phyloP scores from a whole-genome alignment of 2,888 invertebrate species.

The Heliothis peltigera region DNA sequence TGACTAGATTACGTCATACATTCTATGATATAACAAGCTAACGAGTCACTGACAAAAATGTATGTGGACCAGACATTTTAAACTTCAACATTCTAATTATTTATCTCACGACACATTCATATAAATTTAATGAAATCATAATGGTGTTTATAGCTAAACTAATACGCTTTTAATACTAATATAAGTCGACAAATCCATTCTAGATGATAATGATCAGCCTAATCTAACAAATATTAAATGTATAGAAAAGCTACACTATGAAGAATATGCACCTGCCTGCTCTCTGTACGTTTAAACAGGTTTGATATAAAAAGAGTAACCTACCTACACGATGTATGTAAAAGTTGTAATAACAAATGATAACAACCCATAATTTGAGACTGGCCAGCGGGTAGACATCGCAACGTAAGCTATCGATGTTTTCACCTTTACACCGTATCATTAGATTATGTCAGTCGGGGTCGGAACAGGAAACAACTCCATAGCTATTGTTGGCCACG shows the following conservation, averaged over 20 bases:
- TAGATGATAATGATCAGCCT: too few relatives aligned
- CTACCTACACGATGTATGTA: background rate
- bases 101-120: background rate
- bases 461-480: conserved; percentile 53
- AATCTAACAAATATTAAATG: too few relatives aligned
- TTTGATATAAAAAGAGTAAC: conserved; percentile 5
- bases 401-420: conserved; percentile 36
- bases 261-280: background rate
- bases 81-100: conserved; percentile 1
- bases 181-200: too few relatives aligned
- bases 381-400: conserved; percentile 13
- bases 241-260: too few relatives aligned
- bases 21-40: conserved; percentile 8
- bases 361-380: conserved; percentile 46
- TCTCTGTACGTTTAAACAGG: conserved; percentile 11
- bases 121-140: background rate
- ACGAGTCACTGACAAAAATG: background rate
- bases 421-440: conserved; percentile 51
- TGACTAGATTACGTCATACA: conserved; percentile 26
- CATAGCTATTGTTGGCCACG: conserved; percentile 28
- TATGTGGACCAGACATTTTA: conserved; percentile 1
- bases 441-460: conserved; percentile 54
- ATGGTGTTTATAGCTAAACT: background rate
- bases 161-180: background rate
- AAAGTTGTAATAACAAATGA: conserved; percentile 18